These are phyloP conservation scores for Eurois occulta DNA, from an alignment of 2,888 invertebrate species.

Conservation along the genomic window DNA sequence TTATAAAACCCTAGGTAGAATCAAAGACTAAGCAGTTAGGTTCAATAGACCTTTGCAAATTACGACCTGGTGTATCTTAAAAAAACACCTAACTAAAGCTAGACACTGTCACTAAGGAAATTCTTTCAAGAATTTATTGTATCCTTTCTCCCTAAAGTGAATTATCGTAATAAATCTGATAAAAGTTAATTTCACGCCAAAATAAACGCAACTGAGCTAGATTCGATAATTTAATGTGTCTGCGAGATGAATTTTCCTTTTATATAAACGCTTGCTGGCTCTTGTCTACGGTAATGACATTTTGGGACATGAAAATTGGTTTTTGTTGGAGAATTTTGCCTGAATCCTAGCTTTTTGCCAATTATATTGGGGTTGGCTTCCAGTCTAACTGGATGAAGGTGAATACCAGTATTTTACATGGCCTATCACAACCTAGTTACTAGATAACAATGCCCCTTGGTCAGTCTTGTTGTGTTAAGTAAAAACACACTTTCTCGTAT, in stretches of 20 bases:
- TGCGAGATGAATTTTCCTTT: slow-evolving; percentile 24
- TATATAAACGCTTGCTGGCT: slow-evolving; percentile 5
- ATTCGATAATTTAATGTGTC: slow-evolving; percentile 60
- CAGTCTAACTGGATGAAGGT: not conserved
- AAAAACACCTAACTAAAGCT: slow-evolving; percentile 4
- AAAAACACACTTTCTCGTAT: not conserved
- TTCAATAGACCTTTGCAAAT: not conserved
- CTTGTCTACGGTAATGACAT: slow-evolving; percentile 26
- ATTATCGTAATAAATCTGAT: slow-evolving; percentile 64
- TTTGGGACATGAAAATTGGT: slow-evolving; percentile 2
- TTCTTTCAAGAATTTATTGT: slow-evolving; percentile 40
- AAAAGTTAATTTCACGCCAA: slow-evolving; percentile 73
- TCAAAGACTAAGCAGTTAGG: not conserved
- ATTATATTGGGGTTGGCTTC: not conserved
- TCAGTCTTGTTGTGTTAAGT: not conserved
- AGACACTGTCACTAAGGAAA: slow-evolving; percentile 21
- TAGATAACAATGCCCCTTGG: not conserved
- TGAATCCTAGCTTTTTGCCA: not conserved
- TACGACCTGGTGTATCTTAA: slow-evolving; percentile 1
- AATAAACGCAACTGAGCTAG: slow-evolving; percentile 60
- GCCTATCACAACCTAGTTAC: not conserved
- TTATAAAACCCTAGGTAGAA: not conserved
- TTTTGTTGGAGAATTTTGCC: not conserved
- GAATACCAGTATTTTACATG: not conserved
- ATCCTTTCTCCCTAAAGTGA: slow-evolving; percentile 41